Conservation (phyloP, 64 coral and sea anemone species). For the Cladopsammia gracilis region DNA sequence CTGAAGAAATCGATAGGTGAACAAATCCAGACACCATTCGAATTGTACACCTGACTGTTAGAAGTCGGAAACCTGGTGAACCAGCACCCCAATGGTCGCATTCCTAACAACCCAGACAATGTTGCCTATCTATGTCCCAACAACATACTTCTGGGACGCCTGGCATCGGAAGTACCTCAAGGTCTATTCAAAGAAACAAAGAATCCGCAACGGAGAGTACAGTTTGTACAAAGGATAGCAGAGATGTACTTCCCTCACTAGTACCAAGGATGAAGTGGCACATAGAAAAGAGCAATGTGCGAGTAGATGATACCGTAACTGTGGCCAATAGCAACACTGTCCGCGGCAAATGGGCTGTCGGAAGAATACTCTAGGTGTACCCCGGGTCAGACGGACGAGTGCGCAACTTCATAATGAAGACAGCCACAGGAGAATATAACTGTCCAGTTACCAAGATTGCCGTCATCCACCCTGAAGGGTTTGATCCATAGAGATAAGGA, state of each 20-base stretch:
- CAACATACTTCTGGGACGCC: too few relatives aligned
- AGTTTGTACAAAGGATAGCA: neutral
- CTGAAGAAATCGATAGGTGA: slow-evolving; percentile 37
- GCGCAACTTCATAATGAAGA: slow-evolving; percentile 36
- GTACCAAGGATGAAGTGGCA: slow-evolving; percentile 39
- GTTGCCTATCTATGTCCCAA: slow-evolving; percentile 37
- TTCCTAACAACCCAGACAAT: slow-evolving; percentile 48
- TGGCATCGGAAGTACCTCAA: too few relatives aligned
- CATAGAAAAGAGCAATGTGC: slow-evolving; percentile 39
- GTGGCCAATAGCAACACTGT: too few relatives aligned
- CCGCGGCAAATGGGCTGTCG: too few relatives aligned
- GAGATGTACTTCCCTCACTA: slow-evolving; percentile 47
- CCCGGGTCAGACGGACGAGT: slow-evolving; percentile 32
- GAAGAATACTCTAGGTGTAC: too few relatives aligned
- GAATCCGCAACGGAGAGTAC: neutral
- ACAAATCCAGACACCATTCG: slow-evolving; percentile 26
- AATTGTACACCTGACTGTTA: slow-evolving; percentile 44
- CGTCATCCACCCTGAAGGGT: too few relatives aligned
- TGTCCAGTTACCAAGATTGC: too few relatives aligned
- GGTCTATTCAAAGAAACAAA: slow-evolving; percentile 45
- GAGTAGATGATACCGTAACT: slow-evolving; percentile 27
- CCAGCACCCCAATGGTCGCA: slow-evolving; percentile 8
- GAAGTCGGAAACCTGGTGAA: too few relatives aligned
- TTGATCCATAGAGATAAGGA: too few relatives aligned
- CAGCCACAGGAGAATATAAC: neutral